A percentile compares a stretch with the other conserved stretches of the same genome.
These are phyloP conservation scores for Nectonema munidae DNA, from an alignment of 2,888 invertebrate genomes.

Conservation along the genomic window DNA sequence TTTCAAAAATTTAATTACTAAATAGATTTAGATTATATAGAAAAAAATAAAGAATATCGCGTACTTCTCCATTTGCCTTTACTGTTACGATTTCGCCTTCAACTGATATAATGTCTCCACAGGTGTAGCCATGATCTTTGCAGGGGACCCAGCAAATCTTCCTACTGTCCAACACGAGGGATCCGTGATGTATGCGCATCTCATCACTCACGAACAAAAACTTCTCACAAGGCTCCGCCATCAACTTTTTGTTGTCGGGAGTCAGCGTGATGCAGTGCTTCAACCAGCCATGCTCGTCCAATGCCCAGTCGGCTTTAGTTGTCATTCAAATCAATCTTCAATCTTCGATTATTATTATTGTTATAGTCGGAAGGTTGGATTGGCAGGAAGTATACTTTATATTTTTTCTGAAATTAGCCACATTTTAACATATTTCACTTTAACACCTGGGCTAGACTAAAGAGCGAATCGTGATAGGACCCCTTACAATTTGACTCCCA, in stretches of 20 bases:
- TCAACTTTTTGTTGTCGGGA: constrained; percentile 1
- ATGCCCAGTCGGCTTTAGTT: constrained; percentile 10
- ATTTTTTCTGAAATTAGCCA: no score
- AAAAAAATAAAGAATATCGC: no score
- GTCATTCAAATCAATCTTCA: no score
- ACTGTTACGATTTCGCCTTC: constrained; percentile 91
- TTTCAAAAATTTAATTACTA: no score
- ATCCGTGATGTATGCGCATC: constrained; percentile 2
- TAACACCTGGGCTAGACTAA: no score
- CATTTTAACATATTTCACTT: no score
- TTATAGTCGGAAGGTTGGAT: no score
- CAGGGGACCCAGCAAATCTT: constrained; percentile 97
- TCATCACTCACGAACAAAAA: constrained; percentile 6
- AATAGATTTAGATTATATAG: no score
- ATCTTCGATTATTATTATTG: no score
- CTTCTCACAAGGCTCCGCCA: background rate
- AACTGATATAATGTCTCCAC: constrained; percentile 88
- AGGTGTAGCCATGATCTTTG: constrained; percentile 78
- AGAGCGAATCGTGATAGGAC: no score
- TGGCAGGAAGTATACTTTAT: no score
- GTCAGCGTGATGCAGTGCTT: constrained; percentile 1
- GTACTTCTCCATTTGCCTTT: constrained; percentile 45
- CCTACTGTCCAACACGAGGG: constrained; percentile 41
- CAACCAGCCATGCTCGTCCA: constrained; percentile 8
- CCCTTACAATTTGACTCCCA: no score